Base-by-base conservation (phyloP, 2,888 invertebrate species). In the Caenorhabditis angaria region DNA sequence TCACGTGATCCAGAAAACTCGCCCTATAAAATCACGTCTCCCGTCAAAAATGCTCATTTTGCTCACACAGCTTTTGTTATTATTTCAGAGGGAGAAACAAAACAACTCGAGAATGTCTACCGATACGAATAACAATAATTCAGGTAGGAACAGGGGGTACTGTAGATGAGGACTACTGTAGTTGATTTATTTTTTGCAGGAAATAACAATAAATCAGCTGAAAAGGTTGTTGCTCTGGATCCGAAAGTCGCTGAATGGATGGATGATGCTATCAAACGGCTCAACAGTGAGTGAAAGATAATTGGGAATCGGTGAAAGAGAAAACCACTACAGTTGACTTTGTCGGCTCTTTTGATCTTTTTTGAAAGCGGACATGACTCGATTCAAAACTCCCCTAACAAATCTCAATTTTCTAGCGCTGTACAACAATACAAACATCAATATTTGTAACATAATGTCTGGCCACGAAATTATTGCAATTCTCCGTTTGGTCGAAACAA, bases 401-500 rank as follows among this genome's bases (percentile, higher is more conserved):
- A n/a, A n/a, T n/a, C n/a, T n/a, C n/a, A n/a, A n/a, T n/a, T n/a
- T n/a, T 20, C 10, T 18, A 76, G 76, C 57, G 10, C 75, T 83
- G 53, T 77, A 77, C 68, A 73, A 74, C 22, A 65, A 72, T 25
- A 66, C 69, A 27, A 74, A 65, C 61, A 63, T 70, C 25, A 70
- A 63, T 61, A 77, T 83, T 50, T 60, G 54, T 20, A 59, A 81
- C 28, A 62, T 83, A 12, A 69, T 83, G 70, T 54, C 68, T 28
- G 59, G 70, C 6, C 62, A 69, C 51, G 83, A 83, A 53, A 80
- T 83, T 51, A 70, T 82, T 48, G 75, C 73, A 22, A 74, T 77
- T 28, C 60, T 77, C 24, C 71, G 73, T 10, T 51, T 61, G 48
- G 70, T 67, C 14, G 63, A 81, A 41, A 57, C 63, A 48, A 59